Evolutionary conservation across 2,797 vertebrate species (phyloP), one percentile per base, ranked within the genome.

Genomic region (Myotis planiceps): DNA sequence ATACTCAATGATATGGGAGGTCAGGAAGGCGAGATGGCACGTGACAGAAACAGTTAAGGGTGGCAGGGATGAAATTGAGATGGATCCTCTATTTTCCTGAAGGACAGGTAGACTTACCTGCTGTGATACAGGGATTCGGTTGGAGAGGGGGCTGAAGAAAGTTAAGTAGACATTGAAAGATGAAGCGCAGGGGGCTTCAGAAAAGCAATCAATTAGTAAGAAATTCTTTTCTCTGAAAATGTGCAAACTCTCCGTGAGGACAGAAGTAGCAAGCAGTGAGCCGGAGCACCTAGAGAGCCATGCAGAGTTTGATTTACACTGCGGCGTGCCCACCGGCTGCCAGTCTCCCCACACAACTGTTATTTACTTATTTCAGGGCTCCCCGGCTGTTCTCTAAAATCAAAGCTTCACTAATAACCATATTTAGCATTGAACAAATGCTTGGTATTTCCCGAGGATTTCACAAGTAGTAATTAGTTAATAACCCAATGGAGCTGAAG

Each of bases 381-480:
- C 51, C 55, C 94, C 55, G 29, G 45, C 58, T 84, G 75, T 90
- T 91, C 80, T 86, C 80, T 68, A 93, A 96, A 96, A 96, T 90
- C 89, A 95, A 96, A 97, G 34, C 88, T 89, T 47, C 47, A 19
- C 81, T 97, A 90, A 94, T 69, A 96, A 92, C 89, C 82, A 76
- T 86, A 90, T 78, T 94, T 83, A 95, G 81, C 84, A 75, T 37
- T 55, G 58, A 94, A 90, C 65, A 76, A 96, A 58, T 4, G 0
- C 85, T 92, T 91, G 51, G 82, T 90, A 88, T 98, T 96, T 97
- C 86, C 83, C 1, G 0, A 91, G 88, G 90, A 88, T 75, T 89
- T 94, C 89, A 74, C 63, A 92, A 93, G 94, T 21, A 51, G 45
- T 89, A 85, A 95, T 96, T 92, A 93, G 92, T 84, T 88, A 92